These are phyloP conservation scores for Xanthorhoe spadicearia DNA, from an alignment of 2,888 invertebrate species.

Conservation along the genomic window DNA sequence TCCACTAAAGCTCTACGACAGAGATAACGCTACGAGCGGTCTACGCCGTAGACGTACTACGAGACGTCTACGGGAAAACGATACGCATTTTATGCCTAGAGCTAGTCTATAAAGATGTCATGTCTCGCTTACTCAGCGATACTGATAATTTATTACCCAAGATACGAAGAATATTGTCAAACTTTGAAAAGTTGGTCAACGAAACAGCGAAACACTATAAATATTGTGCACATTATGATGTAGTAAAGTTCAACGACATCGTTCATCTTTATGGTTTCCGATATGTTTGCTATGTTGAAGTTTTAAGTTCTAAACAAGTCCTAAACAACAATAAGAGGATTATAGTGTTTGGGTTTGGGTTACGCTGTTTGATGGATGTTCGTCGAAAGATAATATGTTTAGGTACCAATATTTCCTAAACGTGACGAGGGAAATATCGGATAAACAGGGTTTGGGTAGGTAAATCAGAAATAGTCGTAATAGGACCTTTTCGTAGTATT, in stretches of 20 bases:
- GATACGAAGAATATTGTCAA: conserved; percentile 40
- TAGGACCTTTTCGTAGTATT: background rate
- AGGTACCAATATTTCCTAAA: background rate
- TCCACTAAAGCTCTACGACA: conserved; percentile 17
- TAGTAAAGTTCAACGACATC: conserved; percentile 31
- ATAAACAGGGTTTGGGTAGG: background rate
- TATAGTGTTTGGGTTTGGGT: conserved; percentile 10
- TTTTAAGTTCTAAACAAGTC: conserved; percentile 24
- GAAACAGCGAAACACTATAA: conserved; percentile 35
- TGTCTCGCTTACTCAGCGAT: conserved; percentile 37
- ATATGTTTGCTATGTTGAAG: conserved; percentile 22
- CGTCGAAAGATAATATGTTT: conserved; percentile 5
- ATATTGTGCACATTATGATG: conserved; percentile 30
- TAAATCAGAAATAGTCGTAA: background rate
- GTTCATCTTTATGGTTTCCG: conserved; percentile 26
- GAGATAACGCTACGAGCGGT: conserved; percentile 30
- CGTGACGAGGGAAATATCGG: background rate
- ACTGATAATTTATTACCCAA: conserved; percentile 42
- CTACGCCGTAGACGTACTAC: conserved; percentile 29
- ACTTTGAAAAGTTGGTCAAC: conserved; percentile 44
- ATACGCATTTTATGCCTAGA: conserved; percentile 28
- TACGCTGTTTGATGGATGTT: conserved; percentile 11
- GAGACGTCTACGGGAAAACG: conserved; percentile 20
- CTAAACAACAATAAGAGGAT: conserved; percentile 11
- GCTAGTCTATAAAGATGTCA: conserved; percentile 39